phyloP scores from a whole-genome alignment of 2,888 invertebrate genomes.

The Cataglyphis albicans region DNA sequence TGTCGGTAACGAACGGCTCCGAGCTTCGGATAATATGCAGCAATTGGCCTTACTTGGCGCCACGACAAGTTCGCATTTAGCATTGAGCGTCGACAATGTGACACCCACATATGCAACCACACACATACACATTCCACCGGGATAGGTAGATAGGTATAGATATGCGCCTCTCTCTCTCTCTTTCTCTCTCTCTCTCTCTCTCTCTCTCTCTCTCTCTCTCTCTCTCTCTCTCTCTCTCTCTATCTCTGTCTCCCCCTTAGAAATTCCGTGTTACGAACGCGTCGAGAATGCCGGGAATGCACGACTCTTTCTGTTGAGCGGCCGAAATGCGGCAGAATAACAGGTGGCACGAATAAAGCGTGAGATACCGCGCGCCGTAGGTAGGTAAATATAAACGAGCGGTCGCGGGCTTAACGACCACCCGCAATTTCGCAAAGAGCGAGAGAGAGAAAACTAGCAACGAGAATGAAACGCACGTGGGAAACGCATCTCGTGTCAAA shows the following conservation, averaged over 20 bases:
- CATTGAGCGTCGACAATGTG: not conserved
- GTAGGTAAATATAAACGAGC: constrained; percentile 38
- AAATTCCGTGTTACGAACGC: constrained; percentile 28
- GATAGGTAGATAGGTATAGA: not conserved
- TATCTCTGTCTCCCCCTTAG: too few relatives aligned
- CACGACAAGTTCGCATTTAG: constrained; percentile 40
- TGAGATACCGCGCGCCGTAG: constrained; percentile 6
- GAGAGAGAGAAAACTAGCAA: not conserved
- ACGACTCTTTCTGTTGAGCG: constrained; percentile 18
- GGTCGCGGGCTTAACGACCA: not conserved
- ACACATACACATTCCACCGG: not conserved
- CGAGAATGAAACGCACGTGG: not conserved
- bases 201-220: too few relatives aligned
- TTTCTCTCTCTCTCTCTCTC: too few relatives aligned
- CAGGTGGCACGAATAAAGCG: constrained; percentile 44
- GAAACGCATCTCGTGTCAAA: constrained; percentile 18
- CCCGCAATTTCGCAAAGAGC: not conserved
- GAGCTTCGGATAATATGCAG: constrained; percentile 25
- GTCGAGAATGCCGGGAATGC: constrained; percentile 20
- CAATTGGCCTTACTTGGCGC: constrained; percentile 45
- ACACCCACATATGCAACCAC: not conserved
- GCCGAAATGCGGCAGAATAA: constrained; percentile 9
- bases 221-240: too few relatives aligned
- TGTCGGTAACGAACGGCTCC: constrained; percentile 1
- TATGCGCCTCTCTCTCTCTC: too few relatives aligned